A percentile compares a stretch with the other conserved stretches of the same genome.
phyloP scores from a whole-genome alignment of 2,888 invertebrate genomes.

The Agrochola lota region DNA sequence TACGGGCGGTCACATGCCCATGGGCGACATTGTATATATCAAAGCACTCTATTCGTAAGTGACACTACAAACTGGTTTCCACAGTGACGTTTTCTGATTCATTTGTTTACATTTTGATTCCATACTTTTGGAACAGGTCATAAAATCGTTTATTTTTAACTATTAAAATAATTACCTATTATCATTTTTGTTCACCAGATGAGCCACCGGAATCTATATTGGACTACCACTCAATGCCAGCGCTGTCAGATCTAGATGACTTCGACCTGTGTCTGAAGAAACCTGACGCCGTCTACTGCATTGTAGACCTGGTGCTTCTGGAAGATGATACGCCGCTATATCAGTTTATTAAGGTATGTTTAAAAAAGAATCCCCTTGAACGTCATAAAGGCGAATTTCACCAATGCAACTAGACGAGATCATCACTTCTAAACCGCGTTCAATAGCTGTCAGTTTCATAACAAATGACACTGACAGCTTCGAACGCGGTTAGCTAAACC shows the following conservation, averaged over 20 bases:
- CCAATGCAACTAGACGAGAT: not conserved
- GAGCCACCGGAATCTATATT: conserved; percentile 68
- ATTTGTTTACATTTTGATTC: not conserved
- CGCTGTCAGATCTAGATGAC: conserved; percentile 85
- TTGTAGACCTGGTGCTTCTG: conserved; percentile 83
- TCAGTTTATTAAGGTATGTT: conserved; percentile 84
- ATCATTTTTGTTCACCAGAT: conserved; percentile 58
- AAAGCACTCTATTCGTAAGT: not conserved
- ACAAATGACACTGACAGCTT: not conserved
- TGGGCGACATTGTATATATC: too few species aligned
- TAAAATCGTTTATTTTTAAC: too few species aligned
- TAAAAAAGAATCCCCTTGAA: not conserved
- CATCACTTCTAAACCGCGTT: not conserved
- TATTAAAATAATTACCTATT: not conserved
- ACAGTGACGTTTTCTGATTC: not conserved
- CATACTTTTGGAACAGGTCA: too few species aligned
- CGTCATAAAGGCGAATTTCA: not conserved
- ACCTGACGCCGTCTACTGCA: conserved; percentile 86
- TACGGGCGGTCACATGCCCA: too few species aligned
- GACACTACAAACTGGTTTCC: not conserved
- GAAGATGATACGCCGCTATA: conserved; percentile 86
- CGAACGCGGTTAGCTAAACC: too few species aligned
- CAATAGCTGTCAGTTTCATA: not conserved
- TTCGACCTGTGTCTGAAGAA: conserved; percentile 83
- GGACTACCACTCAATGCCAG: conserved; percentile 87